Evolutionary conservation across 2,888 invertebrate species (phyloP).

Genomic region (Malthinus seriepunctatus): DNA sequence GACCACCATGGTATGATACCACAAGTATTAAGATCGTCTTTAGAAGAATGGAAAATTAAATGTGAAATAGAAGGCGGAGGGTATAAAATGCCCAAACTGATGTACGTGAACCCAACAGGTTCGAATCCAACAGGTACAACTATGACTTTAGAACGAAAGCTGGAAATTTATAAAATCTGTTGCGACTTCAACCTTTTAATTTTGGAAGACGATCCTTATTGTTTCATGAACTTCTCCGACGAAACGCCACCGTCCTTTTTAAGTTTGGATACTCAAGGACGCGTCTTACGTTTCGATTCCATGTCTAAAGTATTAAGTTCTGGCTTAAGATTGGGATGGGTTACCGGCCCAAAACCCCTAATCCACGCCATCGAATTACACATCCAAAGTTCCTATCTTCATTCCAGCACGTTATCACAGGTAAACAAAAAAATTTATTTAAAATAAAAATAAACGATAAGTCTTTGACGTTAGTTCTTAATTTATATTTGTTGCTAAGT

Average conservation of each 20-base stretch:
- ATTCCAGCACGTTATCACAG: conserved; percentile 68
- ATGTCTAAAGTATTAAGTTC: conserved; percentile 75
- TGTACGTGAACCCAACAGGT: conserved; percentile 76
- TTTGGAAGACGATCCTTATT: conserved; percentile 83
- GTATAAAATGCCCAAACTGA: conserved; percentile 68
- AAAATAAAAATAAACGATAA: too few relatives aligned
- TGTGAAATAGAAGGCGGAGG: conserved; percentile 42
- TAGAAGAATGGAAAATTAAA: conserved; percentile 59
- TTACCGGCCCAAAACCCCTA: conserved; percentile 71
- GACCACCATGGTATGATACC: conserved; percentile 72
- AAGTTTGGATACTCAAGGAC: conserved; percentile 73
- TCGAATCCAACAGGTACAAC: conserved; percentile 77
- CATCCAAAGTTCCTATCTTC: conserved; percentile 69
- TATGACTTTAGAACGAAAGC: conserved; percentile 65
- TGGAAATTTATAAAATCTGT: conserved; percentile 73
- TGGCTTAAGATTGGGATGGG: conserved; percentile 73
- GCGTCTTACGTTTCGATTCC: conserved; percentile 77
- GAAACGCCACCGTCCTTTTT: conserved; percentile 68
- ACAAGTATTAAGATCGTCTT: conserved; percentile 59
- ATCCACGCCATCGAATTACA: conserved; percentile 69
- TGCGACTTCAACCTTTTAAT: conserved; percentile 77
- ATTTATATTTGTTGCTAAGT: neutral
- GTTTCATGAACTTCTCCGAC: conserved; percentile 71
- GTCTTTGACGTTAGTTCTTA: neutral
- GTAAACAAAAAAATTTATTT: conserved; percentile 50